Conservation (phyloP, 1,140 invertebrate species). For the Diachasma alloeum region DNA sequence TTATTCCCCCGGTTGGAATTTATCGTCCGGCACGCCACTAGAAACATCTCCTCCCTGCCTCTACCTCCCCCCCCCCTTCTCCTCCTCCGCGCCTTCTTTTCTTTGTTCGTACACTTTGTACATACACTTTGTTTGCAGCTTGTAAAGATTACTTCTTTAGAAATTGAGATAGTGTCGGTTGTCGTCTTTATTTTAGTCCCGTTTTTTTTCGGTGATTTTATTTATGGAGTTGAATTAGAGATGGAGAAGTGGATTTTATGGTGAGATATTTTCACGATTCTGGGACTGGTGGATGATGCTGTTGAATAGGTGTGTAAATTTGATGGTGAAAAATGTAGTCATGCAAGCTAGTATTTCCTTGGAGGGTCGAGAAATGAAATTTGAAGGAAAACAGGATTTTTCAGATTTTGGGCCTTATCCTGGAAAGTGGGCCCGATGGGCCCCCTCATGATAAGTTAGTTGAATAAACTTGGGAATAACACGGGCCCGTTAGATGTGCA, state of each 20-base stretch:
- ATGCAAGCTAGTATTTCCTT: too few relatives aligned
- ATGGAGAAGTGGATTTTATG: neutral
- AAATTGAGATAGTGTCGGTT: slow-evolving; percentile 26
- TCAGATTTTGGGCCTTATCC: too few relatives aligned
- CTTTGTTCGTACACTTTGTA: slow-evolving; percentile 17
- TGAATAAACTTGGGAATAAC: too few relatives aligned
- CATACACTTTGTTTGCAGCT: slow-evolving; percentile 28
- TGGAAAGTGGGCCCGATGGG: too few relatives aligned
- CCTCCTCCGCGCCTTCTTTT: neutral
- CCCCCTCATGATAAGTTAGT: too few relatives aligned
- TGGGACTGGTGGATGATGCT: neutral
- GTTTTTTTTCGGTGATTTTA: neutral
- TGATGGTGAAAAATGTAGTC: too few relatives aligned
- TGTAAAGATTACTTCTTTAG: slow-evolving; percentile 26
- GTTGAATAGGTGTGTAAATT: neutral
- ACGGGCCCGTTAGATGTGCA: too few relatives aligned
- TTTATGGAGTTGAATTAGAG: slow-evolving; percentile 16
- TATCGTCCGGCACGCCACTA: slow-evolving; percentile 59
- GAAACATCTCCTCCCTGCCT: slow-evolving; percentile 42
- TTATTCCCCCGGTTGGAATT: slow-evolving; percentile 58
- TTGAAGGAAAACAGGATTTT: neutral
- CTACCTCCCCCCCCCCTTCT: too few relatives aligned
- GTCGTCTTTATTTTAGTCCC: neutral
- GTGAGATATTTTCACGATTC: neutral
- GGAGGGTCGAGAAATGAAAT: neutral